Conservation (phyloP, 2,113 vertebrate genomes). For the Psettodes erumei region DNA sequence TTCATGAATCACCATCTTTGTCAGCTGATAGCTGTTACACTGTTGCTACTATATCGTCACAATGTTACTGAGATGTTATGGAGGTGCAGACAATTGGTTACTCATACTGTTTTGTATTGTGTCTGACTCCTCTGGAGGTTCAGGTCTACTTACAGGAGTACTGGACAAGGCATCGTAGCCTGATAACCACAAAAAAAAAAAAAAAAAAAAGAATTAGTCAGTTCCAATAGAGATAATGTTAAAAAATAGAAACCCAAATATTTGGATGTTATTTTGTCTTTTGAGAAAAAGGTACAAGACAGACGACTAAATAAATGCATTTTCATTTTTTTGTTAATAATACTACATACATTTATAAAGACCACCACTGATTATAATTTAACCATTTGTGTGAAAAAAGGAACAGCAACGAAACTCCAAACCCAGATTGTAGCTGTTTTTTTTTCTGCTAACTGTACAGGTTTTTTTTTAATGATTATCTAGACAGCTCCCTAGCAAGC, state of each 20-base stretch:
- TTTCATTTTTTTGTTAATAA: slow-evolving; percentile 81
- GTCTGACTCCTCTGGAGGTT: slow-evolving; percentile 33
- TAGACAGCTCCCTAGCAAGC: slow-evolving; percentile 90
- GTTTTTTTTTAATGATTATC: slow-evolving; percentile 87
- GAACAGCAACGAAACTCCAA: slow-evolving; percentile 84
- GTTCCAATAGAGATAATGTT: slow-evolving; percentile 55
- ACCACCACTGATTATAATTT: slow-evolving; percentile 92
- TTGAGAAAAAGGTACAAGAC: slow-evolving; percentile 71
- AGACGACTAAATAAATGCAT: slow-evolving; percentile 80
- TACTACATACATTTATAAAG: slow-evolving; percentile 90
- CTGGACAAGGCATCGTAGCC: slow-evolving; percentile 21
- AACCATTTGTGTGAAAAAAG: slow-evolving; percentile 86
- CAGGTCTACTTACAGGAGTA: slow-evolving; percentile 31
- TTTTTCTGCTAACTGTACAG: slow-evolving; percentile 91
- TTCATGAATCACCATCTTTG: slow-evolving; percentile 55
- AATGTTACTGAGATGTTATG: slow-evolving; percentile 43
- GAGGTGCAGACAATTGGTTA: slow-evolving; percentile 17
- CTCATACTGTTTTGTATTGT: slow-evolving; percentile 23
- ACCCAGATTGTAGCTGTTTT: slow-evolving; percentile 84
- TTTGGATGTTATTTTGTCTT: slow-evolving; percentile 58
- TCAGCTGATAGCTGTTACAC: slow-evolving; percentile 56
- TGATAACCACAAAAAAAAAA: slow-evolving; percentile 31
- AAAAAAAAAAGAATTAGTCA: slow-evolving; percentile 45
- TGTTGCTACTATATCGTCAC: slow-evolving; percentile 62
- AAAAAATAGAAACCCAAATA: slow-evolving; percentile 73